phyloP scores from a whole-genome alignment of 37 sponge, comb jelly and placozoan species.

The Theonella swinhoei region DNA sequence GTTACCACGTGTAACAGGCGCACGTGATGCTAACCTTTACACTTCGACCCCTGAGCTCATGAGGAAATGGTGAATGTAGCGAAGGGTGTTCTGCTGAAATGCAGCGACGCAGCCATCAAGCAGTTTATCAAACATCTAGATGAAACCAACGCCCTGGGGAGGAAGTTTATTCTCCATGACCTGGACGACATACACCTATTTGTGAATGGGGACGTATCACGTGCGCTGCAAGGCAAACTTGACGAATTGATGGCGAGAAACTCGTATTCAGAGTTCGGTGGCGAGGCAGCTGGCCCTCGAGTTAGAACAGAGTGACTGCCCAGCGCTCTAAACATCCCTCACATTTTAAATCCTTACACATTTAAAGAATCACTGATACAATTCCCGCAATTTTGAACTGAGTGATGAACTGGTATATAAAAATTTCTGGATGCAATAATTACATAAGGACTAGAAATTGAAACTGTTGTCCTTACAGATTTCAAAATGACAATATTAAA shows the following conservation, averaged over 20 bases:
- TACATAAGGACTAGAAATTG: too few relatives aligned
- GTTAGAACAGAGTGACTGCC: not conserved
- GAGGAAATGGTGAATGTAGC: conserved; percentile 51
- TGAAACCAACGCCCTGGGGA: conserved; percentile 65
- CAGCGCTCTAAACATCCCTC: too few relatives aligned
- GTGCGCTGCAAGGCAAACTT: conserved; percentile 59
- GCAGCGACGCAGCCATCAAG: conserved; percentile 88
- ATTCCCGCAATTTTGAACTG: too few relatives aligned
- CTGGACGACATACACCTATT: conserved; percentile 86
- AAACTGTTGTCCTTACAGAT: too few relatives aligned
- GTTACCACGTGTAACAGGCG: too few relatives aligned
- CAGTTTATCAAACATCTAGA: conserved; percentile 84
- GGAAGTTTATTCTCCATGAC: conserved; percentile 80
- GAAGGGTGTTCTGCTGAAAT: conserved; percentile 62
- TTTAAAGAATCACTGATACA: too few relatives aligned
- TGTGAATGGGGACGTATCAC: conserved; percentile 63
- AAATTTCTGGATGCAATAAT: too few relatives aligned
- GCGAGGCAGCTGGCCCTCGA: not conserved
- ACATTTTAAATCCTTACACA: too few relatives aligned
- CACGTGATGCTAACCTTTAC: not conserved
- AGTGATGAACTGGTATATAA: too few relatives aligned
- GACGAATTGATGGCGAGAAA: conserved; percentile 86
- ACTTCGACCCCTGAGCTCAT: not conserved
- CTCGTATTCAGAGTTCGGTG: conserved; percentile 72
- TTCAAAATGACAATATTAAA: too few relatives aligned